Evolutionary conservation across 2,888 invertebrate genomes (phyloP).

Genomic region (Lasioglossum morio): DNA sequence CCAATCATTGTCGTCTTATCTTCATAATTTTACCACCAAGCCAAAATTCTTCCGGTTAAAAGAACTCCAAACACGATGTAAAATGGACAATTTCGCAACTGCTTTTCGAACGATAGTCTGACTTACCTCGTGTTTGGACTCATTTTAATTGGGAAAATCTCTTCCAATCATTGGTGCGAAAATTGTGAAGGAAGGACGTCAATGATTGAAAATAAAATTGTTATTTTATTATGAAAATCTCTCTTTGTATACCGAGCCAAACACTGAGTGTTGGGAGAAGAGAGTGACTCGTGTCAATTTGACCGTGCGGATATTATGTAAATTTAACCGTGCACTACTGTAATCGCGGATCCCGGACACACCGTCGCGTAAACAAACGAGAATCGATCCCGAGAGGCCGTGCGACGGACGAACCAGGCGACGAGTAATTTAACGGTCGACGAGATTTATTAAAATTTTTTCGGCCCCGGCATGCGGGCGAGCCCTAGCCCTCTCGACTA

Average conservation of each 20-base stretch:
- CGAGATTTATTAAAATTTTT: conserved; percentile 78
- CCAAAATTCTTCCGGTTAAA: not conserved
- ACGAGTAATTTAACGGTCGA: conserved; percentile 78
- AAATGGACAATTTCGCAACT: not conserved
- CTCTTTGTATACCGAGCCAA: not conserved
- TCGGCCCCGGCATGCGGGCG: conserved; percentile 46
- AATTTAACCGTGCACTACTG: not conserved
- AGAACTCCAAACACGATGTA: not conserved
- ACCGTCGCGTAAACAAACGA: conserved; percentile 47
- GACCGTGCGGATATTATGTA: not conserved
- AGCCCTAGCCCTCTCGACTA: conserved; percentile 36
- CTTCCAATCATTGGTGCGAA: not conserved
- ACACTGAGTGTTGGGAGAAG: not conserved
- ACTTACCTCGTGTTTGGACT: not conserved
- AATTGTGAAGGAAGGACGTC: not conserved
- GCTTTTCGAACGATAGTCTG: too few relatives aligned
- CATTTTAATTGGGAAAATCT: not conserved
- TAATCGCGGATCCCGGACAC: conserved; percentile 2
- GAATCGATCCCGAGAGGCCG: conserved; percentile 21
- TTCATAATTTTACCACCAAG: not conserved
- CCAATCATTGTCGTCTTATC: not conserved
- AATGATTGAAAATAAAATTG: not conserved
- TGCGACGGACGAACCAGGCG: conserved; percentile 43
- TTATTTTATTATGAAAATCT: too few relatives aligned
- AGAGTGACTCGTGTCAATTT: not conserved